phyloP scores from a whole-genome alignment of 2,797 vertebrate species.

The Hydrophis major region DNA sequence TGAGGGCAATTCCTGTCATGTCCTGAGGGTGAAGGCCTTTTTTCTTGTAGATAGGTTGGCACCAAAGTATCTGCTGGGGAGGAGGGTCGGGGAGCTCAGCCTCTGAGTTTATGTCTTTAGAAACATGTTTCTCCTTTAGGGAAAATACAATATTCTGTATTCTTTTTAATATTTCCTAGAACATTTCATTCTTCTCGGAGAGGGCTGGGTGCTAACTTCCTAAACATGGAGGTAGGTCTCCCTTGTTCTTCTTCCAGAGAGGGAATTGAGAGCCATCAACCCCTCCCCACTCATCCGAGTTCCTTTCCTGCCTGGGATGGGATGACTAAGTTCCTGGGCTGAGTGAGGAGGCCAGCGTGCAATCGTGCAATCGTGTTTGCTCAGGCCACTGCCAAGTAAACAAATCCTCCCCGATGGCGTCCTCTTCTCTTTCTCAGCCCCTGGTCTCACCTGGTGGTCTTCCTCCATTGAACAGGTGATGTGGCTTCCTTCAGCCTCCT shows the following conservation, averaged over 20 bases:
- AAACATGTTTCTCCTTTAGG: too few species aligned
- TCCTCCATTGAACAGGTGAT: neutral
- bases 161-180: too few species aligned
- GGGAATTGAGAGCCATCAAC: neutral
- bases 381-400: neutral
- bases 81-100: too few species aligned
- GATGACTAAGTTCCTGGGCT: neutral
- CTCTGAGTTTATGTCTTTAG: too few species aligned
- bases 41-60: too few species aligned
- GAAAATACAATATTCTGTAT: too few species aligned
- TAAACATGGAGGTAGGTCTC: neutral
- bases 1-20: too few species aligned
- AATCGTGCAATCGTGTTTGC: neutral
- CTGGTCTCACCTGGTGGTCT: neutral
- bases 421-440: neutral
- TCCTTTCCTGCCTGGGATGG: neutral
- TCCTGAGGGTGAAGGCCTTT: too few species aligned
- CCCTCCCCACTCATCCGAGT: neutral
- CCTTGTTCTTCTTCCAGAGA: neutral
- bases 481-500: constrained; percentile 14
- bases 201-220: too few species aligned
- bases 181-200: too few species aligned
- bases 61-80: too few species aligned
- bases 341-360: neutral
- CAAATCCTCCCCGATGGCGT: neutral